A percentile compares a stretch with the other conserved stretches of the same genome.
Conservation (phyloP, 2,888 invertebrate genomes). For the Axea sp. region DNA sequence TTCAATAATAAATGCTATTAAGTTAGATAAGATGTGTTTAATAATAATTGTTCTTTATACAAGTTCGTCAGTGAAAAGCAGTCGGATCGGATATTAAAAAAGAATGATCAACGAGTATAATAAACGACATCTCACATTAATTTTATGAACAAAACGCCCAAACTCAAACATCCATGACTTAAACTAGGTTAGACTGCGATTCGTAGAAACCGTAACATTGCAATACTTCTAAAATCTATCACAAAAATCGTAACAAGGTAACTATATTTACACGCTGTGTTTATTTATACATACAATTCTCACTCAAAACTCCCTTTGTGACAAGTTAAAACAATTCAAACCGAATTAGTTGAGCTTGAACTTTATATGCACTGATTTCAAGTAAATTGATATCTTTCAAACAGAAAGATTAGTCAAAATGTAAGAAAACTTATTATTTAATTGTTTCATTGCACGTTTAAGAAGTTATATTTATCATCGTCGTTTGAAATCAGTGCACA, state of each 20-base stretch:
- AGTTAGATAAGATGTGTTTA: slow-evolving; percentile 38
- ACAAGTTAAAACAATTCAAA: neutral
- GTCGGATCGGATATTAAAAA: slow-evolving; percentile 13
- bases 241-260: slow-evolving; percentile 52
- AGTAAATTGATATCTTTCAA: no score
- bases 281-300: slow-evolving; percentile 8
- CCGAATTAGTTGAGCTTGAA: neutral
- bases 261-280: slow-evolving; percentile 30
- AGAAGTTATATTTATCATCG: no score
- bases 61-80: slow-evolving; percentile 47
- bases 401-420: no score
- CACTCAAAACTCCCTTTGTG: neutral
- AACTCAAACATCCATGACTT: slow-evolving; percentile 32
- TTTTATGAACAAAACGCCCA: slow-evolving; percentile 7
- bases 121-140: slow-evolving; percentile 26
- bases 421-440: no score
- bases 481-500: no score
- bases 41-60: slow-evolving; percentile 44
- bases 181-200: slow-evolving; percentile 36
- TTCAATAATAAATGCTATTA: slow-evolving; percentile 9
- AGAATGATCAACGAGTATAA: slow-evolving; percentile 34
- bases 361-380: neutral
- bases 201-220: slow-evolving; percentile 53
- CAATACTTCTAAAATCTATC: slow-evolving; percentile 50
- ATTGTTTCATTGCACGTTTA: no score